Conservation (phyloP, 2,113 vertebrate species). For the Oncorhynchus kisutch region DNA sequence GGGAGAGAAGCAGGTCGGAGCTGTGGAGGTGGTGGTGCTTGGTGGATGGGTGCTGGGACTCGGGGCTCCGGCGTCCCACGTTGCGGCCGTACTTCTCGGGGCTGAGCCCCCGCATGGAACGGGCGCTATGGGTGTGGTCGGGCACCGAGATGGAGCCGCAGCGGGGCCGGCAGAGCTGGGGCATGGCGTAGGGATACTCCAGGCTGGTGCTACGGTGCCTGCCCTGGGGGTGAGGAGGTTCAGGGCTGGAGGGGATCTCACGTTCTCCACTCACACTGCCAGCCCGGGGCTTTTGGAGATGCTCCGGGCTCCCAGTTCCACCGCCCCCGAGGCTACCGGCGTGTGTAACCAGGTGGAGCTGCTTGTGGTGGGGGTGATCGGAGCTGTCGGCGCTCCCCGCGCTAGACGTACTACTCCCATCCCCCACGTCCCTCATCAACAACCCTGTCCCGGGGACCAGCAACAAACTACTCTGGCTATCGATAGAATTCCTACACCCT, state of each 20-base stretch:
- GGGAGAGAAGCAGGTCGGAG: conserved; percentile 66
- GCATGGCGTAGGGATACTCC: conserved; percentile 79
- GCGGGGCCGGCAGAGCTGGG: conserved; percentile 72
- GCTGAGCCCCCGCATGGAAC: conserved; percentile 64
- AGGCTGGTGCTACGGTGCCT: conserved; percentile 85
- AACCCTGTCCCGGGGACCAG: conserved; percentile 75
- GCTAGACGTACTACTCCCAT: conserved; percentile 95
- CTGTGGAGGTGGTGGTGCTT: conserved; percentile 48
- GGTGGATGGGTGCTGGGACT: conserved; percentile 56
- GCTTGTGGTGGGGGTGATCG: conserved; percentile 84
- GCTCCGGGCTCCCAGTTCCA: conserved; percentile 80
- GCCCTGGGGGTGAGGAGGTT: conserved; percentile 71
- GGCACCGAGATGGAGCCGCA: conserved; percentile 80
- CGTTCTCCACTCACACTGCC: conserved; percentile 61
- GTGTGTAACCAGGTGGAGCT: conserved; percentile 79
- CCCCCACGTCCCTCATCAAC: conserved; percentile 86
- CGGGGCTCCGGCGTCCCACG: too few relatives aligned
- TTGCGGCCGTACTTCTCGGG: conserved; percentile 78
- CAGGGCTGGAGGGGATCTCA: conserved; percentile 80
- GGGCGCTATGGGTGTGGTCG: conserved; percentile 77
- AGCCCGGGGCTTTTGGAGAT: conserved; percentile 81
- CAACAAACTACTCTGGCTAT: conserved; percentile 91
- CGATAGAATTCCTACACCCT: conserved; percentile 90
- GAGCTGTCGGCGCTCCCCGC: conserved; percentile 91
- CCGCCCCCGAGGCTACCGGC: conserved; percentile 55